phyloP scores from a whole-genome alignment of 2,888 invertebrate species.

The Lasius platythorax region DNA sequence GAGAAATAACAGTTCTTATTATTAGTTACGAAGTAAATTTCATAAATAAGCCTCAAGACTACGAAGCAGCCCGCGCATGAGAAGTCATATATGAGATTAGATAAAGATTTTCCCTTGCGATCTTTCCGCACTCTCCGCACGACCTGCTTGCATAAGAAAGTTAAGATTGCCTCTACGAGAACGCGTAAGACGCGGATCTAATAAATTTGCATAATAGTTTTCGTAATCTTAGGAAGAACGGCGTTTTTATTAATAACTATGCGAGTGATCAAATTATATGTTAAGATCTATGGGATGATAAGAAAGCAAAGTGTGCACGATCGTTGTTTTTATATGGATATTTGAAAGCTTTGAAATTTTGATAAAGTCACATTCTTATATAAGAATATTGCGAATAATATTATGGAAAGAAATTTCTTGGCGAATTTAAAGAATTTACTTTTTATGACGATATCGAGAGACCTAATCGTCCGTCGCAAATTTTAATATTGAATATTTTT shows the following conservation, averaged over 20 bases:
- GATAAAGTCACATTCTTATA: background rate
- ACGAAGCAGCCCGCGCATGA: slow-evolving; percentile 7
- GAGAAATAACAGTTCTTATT: slow-evolving; percentile 25
- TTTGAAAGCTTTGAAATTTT: background rate
- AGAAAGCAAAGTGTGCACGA: background rate
- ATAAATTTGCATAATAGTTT: slow-evolving; percentile 42
- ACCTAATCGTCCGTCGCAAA: background rate
- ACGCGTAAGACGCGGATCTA: slow-evolving; percentile 9
- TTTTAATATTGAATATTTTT: background rate
- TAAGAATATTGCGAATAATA: background rate
- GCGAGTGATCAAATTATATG: slow-evolving; percentile 14
- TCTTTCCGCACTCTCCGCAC: slow-evolving; percentile 17
- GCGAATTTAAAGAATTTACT: background rate
- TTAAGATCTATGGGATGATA: slow-evolving; percentile 1
- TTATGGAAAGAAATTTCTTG: background rate
- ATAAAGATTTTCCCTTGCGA: slow-evolving; percentile 10
- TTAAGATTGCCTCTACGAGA: slow-evolving; percentile 17
- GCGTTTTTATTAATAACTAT: slow-evolving; percentile 7
- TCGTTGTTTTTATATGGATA: background rate
- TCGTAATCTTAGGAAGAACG: background rate
- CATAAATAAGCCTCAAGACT: slow-evolving; percentile 16
- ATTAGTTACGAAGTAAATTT: slow-evolving; percentile 24
- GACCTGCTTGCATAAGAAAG: slow-evolving; percentile 31
- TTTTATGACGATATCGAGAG: background rate
- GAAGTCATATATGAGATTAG: slow-evolving; percentile 47